Base-by-base conservation (phyloP, 1,140 invertebrate genomes). In the Thrips palmi region DNA sequence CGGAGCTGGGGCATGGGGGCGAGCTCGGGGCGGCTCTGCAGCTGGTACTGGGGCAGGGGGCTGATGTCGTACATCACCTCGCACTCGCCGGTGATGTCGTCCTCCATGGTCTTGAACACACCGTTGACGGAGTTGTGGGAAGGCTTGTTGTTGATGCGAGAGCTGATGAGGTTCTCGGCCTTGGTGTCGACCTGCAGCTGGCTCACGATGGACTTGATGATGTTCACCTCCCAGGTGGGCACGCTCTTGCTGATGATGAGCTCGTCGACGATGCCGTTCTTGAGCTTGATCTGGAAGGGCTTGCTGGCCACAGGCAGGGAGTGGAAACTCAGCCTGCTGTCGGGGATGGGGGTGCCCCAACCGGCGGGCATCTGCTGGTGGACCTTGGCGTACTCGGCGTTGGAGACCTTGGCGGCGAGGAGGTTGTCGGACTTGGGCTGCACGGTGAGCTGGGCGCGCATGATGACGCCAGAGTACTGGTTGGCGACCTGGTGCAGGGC, bases 21-120 rank as follows among this genome's bases (percentile, higher is more conserved):
- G 20, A 71, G 53, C 48, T 68, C 56, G 4, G 64, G 64, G 32
- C 60, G 48, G 14, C 37, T 29, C 33, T 56, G 44, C 2, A 61
- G 10, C 46, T 63, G 51, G 41, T 65, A 61, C 15, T 65, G 50
- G 3, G 67, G 55, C 20, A 74, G 52, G 1, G 64, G 65, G 11
- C 60, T 59, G 6, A 78, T 64, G 17, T 73, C 65, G 52, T 79
- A 79, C 0, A 67, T 40, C 7, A 71, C 73, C 50, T 76, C 69
- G 47, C 69, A 74, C 49, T 67, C 64, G 29, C 77, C 77, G 45
- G 63, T 65, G 17, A 79, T 64, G 4, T 72, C 67, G 41, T 70
- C 64, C 55, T 80, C 77, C 67, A 76, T 70, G 22, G 65, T 67
- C 39, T 62, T 70, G 55, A 63, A 79, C 10, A 61, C 53, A 2